phyloP scores from a whole-genome alignment of 2,797 vertebrate genomes.

The Gymnoscopelus braueri region DNA sequence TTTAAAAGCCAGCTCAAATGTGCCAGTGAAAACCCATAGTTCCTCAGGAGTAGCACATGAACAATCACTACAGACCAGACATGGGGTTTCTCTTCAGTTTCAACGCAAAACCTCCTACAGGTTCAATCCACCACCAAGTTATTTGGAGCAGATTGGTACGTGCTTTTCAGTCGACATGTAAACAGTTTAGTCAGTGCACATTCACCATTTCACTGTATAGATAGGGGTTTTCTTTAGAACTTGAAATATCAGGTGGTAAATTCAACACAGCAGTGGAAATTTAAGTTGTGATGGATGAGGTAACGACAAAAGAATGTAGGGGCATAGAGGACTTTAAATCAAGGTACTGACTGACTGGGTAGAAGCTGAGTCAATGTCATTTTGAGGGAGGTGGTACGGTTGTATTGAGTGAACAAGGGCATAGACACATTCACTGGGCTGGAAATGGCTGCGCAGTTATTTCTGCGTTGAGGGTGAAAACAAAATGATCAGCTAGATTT shows the following conservation, averaged over 20 bases:
- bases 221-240: conserved; percentile 35
- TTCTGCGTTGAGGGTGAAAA: conserved; percentile 23
- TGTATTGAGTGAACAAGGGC: conserved; percentile 11
- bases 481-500: conserved; percentile 58
- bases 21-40: conserved; percentile 34
- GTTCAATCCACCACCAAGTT: conserved; percentile 58
- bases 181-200: conserved; percentile 70
- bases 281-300: conserved; percentile 37
- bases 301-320: conserved; percentile 46
- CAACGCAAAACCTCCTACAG: background rate
- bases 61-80: conserved; percentile 57
- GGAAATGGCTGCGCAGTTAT: conserved; percentile 29
- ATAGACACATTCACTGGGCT: conserved; percentile 62
- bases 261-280: conserved; percentile 46
- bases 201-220: conserved; percentile 53
- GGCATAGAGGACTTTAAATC: conserved; percentile 18
- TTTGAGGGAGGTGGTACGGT: conserved; percentile 46
- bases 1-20: conserved; percentile 29
- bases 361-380: conserved; percentile 29
- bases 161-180: conserved; percentile 67
- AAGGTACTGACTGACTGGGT: conserved; percentile 36
- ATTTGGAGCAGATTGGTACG: conserved; percentile 35
- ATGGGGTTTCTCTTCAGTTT: conserved; percentile 18
- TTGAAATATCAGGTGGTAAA: conserved; percentile 64
- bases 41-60: conserved; percentile 45